Percentiles rank a stretch among this genome's conserved stretches.
phyloP scores from a whole-genome alignment of 2,113 vertebrate genomes.

The Murina feae region DNA sequence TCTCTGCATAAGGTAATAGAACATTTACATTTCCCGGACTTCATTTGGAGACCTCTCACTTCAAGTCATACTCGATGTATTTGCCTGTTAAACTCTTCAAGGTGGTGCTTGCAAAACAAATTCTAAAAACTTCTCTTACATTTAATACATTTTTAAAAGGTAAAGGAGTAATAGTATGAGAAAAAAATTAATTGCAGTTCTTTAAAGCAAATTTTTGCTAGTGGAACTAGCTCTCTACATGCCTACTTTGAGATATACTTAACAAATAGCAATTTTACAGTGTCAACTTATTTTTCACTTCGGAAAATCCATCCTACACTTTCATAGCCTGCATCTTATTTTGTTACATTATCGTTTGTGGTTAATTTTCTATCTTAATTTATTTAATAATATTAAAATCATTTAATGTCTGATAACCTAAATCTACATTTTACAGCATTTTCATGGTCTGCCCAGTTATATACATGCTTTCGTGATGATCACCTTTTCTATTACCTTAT shows the following conservation, averaged over 20 bases:
- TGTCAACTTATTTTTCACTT: constrained; percentile 57
- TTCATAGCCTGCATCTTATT: constrained; percentile 46
- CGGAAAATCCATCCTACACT: constrained; percentile 50
- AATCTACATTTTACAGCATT: constrained; percentile 59
- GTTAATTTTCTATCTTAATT: constrained; percentile 55
- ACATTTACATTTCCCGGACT: neutral
- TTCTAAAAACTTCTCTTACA: neutral
- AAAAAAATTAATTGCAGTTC: neutral
- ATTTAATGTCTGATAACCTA: constrained; percentile 16
- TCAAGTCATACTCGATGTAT: neutral
- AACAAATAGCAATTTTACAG: constrained; percentile 60
- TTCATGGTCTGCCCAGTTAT: constrained; percentile 40
- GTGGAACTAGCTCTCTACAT: neutral
- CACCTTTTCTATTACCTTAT: constrained; percentile 52
- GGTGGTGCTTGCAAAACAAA: constrained; percentile 18
- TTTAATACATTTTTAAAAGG: neutral
- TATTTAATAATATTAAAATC: constrained; percentile 26
- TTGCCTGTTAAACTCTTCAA: constrained; percentile 25
- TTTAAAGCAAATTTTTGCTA: constrained; percentile 43
- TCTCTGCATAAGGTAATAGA: constrained; percentile 47
- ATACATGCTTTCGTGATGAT: constrained; percentile 45
- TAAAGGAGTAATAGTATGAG: neutral
- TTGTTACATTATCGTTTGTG: constrained; percentile 33
- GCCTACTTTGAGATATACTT: constrained; percentile 41
- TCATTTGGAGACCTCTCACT: neutral